phyloP scores from a whole-genome alignment of 2,797 vertebrate species.

The Falco columbarius region DNA sequence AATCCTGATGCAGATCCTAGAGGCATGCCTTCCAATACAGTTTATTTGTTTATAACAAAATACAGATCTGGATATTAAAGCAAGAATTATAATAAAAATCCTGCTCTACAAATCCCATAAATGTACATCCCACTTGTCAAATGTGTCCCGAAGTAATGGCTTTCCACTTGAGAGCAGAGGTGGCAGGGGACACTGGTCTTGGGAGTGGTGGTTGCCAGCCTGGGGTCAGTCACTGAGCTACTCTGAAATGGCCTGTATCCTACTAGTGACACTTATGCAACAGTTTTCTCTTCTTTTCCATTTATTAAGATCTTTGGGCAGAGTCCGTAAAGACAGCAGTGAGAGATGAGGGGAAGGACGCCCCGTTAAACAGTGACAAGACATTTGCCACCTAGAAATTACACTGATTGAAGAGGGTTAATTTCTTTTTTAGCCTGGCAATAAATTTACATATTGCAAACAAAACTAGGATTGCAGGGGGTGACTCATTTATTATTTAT shows the following conservation, averaged over 20 bases:
- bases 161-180: not conserved
- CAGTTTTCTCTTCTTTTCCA: not conserved
- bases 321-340: not conserved
- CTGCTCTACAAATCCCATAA: not conserved
- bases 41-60: not conserved
- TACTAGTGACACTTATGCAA: not conserved
- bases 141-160: not conserved
- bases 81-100: not conserved
- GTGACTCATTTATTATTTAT: not conserved
- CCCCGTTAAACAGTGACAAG: not conserved
- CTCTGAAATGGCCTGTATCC: not conserved
- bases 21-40: rapidly evolving
- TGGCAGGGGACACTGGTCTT: not conserved
- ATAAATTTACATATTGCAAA: not conserved
- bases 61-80: not conserved
- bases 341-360: not conserved
- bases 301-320: not conserved
- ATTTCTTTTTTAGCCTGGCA: not conserved
- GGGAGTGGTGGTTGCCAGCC: not conserved
- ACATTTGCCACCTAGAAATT: not conserved
- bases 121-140: not conserved
- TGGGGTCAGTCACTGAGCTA: not conserved
- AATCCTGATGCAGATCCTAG: not conserved
- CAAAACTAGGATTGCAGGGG: not conserved
- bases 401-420: not conserved